Evolutionary conservation across 2,797 vertebrate species (phyloP).

Genomic region (Peromyscus melanophrys): DNA sequence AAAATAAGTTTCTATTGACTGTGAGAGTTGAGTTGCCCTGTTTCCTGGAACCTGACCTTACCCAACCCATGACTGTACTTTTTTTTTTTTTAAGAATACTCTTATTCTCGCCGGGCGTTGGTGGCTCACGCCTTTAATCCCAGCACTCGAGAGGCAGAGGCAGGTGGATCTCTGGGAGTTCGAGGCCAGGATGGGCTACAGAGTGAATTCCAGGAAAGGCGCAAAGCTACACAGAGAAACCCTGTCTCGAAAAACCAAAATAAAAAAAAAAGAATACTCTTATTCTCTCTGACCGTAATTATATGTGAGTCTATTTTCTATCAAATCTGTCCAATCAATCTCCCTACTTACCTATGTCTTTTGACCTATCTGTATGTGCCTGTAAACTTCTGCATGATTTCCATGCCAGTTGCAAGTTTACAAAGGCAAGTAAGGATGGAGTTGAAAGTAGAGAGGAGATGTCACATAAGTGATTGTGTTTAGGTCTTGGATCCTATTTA

Average conservation of each 20-base stretch:
- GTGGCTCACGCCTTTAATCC: too few relatives aligned
- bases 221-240: too few relatives aligned
- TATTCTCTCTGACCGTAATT: background rate
- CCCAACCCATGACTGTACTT: background rate
- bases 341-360: background rate
- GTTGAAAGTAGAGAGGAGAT: background rate
- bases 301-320: background rate
- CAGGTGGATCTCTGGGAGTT: too few relatives aligned
- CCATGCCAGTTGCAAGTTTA: background rate
- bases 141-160: too few relatives aligned
- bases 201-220: too few relatives aligned
- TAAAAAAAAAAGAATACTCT: background rate
- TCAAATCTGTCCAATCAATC: background rate
- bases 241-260: too few relatives aligned
- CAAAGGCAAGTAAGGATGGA: background rate
- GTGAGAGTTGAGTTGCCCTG: background rate
- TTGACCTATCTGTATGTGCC: background rate
- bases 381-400: background rate
- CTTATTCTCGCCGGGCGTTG: too few relatives aligned
- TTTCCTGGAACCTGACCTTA: background rate
- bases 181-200: too few relatives aligned
- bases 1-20: background rate
- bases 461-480: fast-evolving
- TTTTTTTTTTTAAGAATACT: background rate
- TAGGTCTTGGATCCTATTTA: background rate